Evolutionary conservation across 2,113 vertebrate species (phyloP), one percentile per base, ranked within the genome.

Genomic region (Tychaedon coryphoeus): DNA sequence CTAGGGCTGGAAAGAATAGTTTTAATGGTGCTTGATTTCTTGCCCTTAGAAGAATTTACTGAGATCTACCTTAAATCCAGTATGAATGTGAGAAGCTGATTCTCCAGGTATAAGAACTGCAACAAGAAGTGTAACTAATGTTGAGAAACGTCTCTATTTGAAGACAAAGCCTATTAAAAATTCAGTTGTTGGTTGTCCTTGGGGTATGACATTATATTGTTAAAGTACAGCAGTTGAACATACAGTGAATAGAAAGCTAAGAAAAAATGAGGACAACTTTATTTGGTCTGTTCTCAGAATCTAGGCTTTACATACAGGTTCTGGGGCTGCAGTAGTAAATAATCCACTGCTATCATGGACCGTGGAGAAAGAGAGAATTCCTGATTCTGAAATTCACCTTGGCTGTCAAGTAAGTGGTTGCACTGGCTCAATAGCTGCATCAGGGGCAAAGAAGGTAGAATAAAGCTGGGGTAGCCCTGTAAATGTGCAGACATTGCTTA

Each of bases 221-320:
- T 81, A 66, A 93, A 42, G 3, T 23, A 14, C 11, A 64, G 36
- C 24, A 75, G 23, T 18, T n/a, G 43, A 57, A 12, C 14, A 17
- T 26, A 38, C 5, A 33, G 14, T 25, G 9, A 64, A 20, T 19
- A 86, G 19, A 64, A 19, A 69, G 8, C 14, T 62, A 56, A 4
- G 54, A 51, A 73, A 54, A 72, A 17, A 2, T 17, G 20, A 56
- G 9, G 36, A 50, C 11, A 58, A 6, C 6, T 88, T 85, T 62
- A 66, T 64, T 16, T 67, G 8, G 5, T 47, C 34, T 71, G 9
- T 75, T 88, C 14, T 40, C 22, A 67, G 48, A 81, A 90, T 31
- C 0, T 2, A 60, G 14, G 18, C 3, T 57, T 79, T 64, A 38
- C 0, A 0, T 4, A 24, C 0, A 5, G 22, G 4, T 82, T 17